These are phyloP conservation scores for Thunnus albacares DNA, from an alignment of 2,797 vertebrate genomes.

Conservation along the genomic window DNA sequence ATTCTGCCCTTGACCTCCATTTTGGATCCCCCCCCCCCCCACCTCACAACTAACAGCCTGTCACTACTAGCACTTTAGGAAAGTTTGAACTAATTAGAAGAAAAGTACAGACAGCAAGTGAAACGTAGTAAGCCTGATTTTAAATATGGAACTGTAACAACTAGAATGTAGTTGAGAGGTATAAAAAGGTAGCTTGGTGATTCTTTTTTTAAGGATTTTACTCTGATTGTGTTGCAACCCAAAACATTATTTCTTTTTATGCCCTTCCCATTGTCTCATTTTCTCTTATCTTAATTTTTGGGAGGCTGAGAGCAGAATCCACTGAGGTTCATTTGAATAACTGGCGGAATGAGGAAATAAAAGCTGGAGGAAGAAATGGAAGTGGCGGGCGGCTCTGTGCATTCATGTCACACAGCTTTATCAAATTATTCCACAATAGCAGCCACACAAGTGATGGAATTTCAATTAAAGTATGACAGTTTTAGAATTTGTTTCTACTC, in stretches of 20 bases:
- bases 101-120: constrained; percentile 24
- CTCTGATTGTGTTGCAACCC: constrained; percentile 49
- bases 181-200: constrained; percentile 25
- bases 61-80: constrained; percentile 43
- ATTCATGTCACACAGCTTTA: constrained; percentile 81
- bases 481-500: constrained; percentile 79
- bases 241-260: constrained; percentile 64
- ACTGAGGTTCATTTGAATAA: constrained; percentile 80
- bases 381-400: constrained; percentile 70
- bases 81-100: constrained; percentile 38
- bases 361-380: constrained; percentile 71
- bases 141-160: constrained; percentile 9
- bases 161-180: constrained; percentile 13
- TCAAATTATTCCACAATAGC: constrained; percentile 82
- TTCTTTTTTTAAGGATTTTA: constrained; percentile 40
- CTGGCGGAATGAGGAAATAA: constrained; percentile 75
- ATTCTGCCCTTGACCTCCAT: constrained; percentile 88
- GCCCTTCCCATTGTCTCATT: constrained; percentile 66
- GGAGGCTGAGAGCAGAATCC: constrained; percentile 65
- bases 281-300: constrained; percentile 71
- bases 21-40: constrained; percentile 54
- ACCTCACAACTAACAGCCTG: constrained; percentile 57
- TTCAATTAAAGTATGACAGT: constrained; percentile 86
- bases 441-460: constrained; percentile 83
- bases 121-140: constrained; percentile 22